phyloP scores from a whole-genome alignment of 2,113 vertebrate species.

The Anolis sagrei region DNA sequence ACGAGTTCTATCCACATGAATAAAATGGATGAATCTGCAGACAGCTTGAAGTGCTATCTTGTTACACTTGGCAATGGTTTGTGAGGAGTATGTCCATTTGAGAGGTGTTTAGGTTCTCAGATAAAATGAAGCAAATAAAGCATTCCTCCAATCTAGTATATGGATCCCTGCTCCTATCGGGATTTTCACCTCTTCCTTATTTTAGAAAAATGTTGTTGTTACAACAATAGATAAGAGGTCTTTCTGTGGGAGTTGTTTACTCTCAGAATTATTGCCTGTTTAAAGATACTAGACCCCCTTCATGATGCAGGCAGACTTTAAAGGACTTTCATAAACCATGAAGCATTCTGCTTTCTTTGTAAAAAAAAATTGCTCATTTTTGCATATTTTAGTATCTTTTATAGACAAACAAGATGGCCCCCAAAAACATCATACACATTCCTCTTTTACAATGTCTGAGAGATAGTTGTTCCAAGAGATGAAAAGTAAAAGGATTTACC shows the following conservation, averaged over 20 bases:
- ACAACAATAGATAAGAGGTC: conserved; percentile 42
- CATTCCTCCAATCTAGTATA: conserved; percentile 20
- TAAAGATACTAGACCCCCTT: neutral
- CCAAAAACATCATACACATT: neutral
- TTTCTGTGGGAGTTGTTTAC: neutral
- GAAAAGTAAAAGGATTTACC: neutral
- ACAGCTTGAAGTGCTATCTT: conserved; percentile 44
- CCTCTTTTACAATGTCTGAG: neutral
- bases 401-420: neutral
- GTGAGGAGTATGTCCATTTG: conserved; percentile 44
- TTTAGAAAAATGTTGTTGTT: conserved; percentile 38
- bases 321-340: neutral
- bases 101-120: conserved; percentile 52
- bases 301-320: neutral
- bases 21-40: conserved; percentile 25
- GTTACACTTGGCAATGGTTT: conserved; percentile 16
- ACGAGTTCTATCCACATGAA: rapidly evolving
- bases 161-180: conserved; percentile 12
- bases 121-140: conserved; percentile 38
- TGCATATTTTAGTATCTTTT: neutral
- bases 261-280: conserved; percentile 24
- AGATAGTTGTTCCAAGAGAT: neutral
- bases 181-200: conserved; percentile 43
- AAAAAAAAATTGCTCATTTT: neutral
- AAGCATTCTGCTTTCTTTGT: neutral